phyloP scores from a whole-genome alignment of 2,888 invertebrate species.

The Leptinotarsa peninsularis region DNA sequence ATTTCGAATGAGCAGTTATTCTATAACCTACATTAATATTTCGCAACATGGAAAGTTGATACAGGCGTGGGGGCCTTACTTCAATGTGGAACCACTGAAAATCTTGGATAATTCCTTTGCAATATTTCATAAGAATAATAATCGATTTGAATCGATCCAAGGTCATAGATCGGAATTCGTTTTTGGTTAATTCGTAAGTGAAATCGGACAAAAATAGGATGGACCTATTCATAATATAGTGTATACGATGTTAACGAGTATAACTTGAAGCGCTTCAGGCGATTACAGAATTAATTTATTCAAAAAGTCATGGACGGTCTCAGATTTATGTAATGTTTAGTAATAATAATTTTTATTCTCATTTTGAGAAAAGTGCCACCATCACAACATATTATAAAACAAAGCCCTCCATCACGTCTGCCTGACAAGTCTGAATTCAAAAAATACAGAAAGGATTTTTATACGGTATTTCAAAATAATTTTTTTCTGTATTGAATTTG shows the following conservation, averaged over 20 bases:
- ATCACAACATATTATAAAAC: too few species aligned
- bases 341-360: too few species aligned
- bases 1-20: conserved; percentile 23
- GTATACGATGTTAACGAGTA: background rate
- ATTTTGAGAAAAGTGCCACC: too few species aligned
- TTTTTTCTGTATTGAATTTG: too few species aligned
- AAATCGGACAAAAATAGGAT: conserved; percentile 8
- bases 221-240: background rate
- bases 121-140: conserved; percentile 22
- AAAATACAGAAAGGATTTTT: too few species aligned
- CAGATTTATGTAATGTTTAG: too few species aligned
- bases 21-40: conserved; percentile 30
- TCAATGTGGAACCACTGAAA: conserved; percentile 19
- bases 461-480: too few species aligned
- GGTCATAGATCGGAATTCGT: conserved; percentile 7
- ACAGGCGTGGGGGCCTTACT: conserved; percentile 13
- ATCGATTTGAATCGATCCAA: conserved; percentile 2
- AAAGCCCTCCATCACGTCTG: too few species aligned
- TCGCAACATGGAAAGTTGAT: conserved; percentile 30
- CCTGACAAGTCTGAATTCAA: too few species aligned
- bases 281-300: background rate
- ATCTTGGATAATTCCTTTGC: conserved; percentile 11
- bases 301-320: background rate
- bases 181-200: conserved; percentile 4
- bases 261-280: background rate